Base-by-base conservation (phyloP, 2,113 vertebrate genomes). In the Amia ocellicauda region DNA sequence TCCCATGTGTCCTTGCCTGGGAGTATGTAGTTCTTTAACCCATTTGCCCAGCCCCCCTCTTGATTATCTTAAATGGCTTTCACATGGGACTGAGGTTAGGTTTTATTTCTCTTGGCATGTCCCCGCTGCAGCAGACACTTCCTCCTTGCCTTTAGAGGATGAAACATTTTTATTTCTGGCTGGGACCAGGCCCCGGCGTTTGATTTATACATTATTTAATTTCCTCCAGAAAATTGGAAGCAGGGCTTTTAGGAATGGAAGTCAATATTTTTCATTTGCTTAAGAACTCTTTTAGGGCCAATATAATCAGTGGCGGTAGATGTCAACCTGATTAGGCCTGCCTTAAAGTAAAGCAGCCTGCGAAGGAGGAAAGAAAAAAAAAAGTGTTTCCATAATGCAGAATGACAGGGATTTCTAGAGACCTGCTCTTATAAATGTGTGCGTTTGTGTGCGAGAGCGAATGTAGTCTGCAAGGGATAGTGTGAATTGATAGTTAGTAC, bases 171-270 rank as follows among this genome's bases (percentile, higher is more conserved):
- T 82, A 91, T 90, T 89, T 89, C 85, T 91, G 90, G 83, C 85
- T 74, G 86, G 85, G 80, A 72, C 78, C 69, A 64, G 19, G 83
- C 88, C 86, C 84, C 79, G 65, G 61, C 70, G 69, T 89, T 91
- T 91, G 88, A 92, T 93, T 93, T 91, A 89, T 87, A 89, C 83
- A 89, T 92, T 93, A 93, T 93, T 94, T 92, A 79, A 94, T 93
- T 94, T 94, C 90, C 91, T 92, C 80, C 84, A 79, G 80, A 89
- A 88, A 92, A 92, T 90, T 91, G 82, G 85, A 91, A 90, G 85
- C 90, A 90, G 88, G 78, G 69, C 74, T 85, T 82, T 86, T 66
- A 82, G 81, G 79, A 88, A 77, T 88, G 78, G 83, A 84, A 87
- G 80, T 89, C 83, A 78, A 80, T 87, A 80, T 85, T 87, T 85